Percentiles rank a stretch among this genome's conserved stretches.
phyloP scores from a whole-genome alignment of 1,140 invertebrate species.

The Agrilus planipennis region DNA sequence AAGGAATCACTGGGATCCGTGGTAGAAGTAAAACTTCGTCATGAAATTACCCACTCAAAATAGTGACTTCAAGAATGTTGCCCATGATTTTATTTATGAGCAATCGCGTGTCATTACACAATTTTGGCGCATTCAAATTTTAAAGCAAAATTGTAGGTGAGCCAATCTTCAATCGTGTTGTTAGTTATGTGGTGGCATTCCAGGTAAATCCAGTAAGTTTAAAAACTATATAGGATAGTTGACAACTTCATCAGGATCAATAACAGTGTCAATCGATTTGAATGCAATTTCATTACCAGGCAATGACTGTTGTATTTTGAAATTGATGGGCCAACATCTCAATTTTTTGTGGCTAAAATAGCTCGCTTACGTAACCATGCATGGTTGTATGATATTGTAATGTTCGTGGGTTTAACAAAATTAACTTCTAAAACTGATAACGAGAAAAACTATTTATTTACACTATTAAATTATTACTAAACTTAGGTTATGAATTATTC shows the following conservation, averaged over 20 bases:
- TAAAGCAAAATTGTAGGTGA: constrained; percentile 32
- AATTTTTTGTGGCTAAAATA: constrained; percentile 33
- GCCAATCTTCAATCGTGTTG: constrained; percentile 33
- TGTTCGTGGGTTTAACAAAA: too few relatives aligned
- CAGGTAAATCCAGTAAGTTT: constrained; percentile 17
- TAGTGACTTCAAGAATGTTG: constrained; percentile 34
- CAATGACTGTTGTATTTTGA: constrained; percentile 23
- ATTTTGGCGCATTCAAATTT: constrained; percentile 34
- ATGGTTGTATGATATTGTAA: constrained; percentile 14
- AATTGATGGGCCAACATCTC: constrained; percentile 29
- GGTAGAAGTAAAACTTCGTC: constrained; percentile 35
- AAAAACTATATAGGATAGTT: constrained; percentile 35
- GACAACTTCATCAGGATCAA: constrained; percentile 27
- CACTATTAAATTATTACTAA: too few relatives aligned
- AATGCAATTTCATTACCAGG: constrained; percentile 23
- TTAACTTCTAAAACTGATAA: too few relatives aligned
- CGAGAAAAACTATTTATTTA: too few relatives aligned
- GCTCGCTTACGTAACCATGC: constrained; percentile 19
- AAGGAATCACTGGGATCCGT: constrained; percentile 32
- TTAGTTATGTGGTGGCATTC: constrained; percentile 12
- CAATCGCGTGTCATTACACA: constrained; percentile 38
- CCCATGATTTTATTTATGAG: constrained; percentile 31
- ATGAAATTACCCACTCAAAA: constrained; percentile 33
- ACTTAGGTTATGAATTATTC: too few relatives aligned
- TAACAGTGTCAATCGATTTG: constrained; percentile 31